These are phyloP conservation scores for Cossypha heuglini DNA, from an alignment of 2,797 vertebrate genomes.

Conservation along the genomic window DNA sequence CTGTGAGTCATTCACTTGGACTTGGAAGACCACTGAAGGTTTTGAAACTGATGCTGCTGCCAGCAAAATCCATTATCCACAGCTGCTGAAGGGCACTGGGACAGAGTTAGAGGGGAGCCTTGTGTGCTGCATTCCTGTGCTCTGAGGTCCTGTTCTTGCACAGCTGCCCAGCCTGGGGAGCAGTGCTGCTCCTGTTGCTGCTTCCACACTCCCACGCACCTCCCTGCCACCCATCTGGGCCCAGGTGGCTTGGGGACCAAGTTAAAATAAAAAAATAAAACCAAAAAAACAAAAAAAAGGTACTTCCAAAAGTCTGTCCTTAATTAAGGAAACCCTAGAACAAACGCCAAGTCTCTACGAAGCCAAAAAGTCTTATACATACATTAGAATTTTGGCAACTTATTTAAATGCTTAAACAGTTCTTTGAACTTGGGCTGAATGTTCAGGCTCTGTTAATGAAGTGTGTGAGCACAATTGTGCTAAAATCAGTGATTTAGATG, in stretches of 20 bases:
- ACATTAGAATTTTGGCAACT: not conserved
- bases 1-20: conserved; percentile 11
- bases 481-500: not conserved
- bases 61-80: conserved; percentile 23
- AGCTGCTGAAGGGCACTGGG: not conserved
- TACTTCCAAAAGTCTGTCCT: not conserved
- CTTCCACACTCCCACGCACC: not conserved
- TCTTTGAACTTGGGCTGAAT: not conserved
- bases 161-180: not conserved
- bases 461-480: not conserved
- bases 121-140: conserved; percentile 39
- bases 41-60: not conserved
- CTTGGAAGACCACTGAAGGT: not conserved
- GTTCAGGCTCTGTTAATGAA: not conserved
- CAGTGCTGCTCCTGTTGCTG: not conserved
- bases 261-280: not conserved
- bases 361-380: not conserved
- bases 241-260: not conserved
- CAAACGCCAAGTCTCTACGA: not conserved
- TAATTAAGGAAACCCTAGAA: not conserved
- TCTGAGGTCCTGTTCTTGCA: conserved; percentile 46
- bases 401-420: not conserved
- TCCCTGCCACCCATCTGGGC: not conserved
- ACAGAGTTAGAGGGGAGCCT: not conserved
- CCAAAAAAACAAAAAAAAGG: not conserved